These are phyloP conservation scores for Stercorarius parasiticus DNA, from an alignment of 2,113 vertebrate genomes.

Conservation along the genomic window DNA sequence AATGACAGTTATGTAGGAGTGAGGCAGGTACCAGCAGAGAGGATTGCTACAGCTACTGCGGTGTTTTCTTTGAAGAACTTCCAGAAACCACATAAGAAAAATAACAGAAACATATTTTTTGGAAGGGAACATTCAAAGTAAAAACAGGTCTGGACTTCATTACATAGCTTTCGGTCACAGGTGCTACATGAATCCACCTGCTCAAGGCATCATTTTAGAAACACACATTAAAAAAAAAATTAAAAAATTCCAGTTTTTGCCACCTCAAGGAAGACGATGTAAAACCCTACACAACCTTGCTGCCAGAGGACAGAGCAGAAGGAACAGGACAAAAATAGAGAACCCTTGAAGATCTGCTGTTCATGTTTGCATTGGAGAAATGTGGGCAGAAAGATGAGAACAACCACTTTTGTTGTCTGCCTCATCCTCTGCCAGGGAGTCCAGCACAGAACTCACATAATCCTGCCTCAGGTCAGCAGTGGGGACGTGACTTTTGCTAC, in stretches of 20 bases:
- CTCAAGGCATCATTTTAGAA: not conserved
- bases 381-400: not conserved
- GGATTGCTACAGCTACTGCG: not conserved
- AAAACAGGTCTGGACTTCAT: not conserved
- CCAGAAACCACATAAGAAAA: slow-evolving; percentile 47
- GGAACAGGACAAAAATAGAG: not conserved
- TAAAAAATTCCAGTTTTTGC: not conserved
- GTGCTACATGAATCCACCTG: slow-evolving; percentile 4
- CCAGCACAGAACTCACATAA: not conserved
- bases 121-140: not conserved
- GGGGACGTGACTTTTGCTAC: not conserved
- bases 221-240: not conserved
- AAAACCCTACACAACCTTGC: not conserved
- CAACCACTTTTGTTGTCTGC: no score
- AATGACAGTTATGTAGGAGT: not conserved
- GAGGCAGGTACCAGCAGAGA: not conserved
- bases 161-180: not conserved
- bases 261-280: not conserved
- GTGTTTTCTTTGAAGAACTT: slow-evolving; percentile 32
- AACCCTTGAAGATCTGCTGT: not conserved
- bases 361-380: not conserved
- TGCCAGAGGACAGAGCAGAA: not conserved
- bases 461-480: accelerated
- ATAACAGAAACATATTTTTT: not conserved
- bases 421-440: not conserved